Percentiles rank a stretch among this genome's conserved stretches.
Evolutionary conservation across 2,797 vertebrate genomes (phyloP).

Genomic region (Sebastes variabilis): DNA sequence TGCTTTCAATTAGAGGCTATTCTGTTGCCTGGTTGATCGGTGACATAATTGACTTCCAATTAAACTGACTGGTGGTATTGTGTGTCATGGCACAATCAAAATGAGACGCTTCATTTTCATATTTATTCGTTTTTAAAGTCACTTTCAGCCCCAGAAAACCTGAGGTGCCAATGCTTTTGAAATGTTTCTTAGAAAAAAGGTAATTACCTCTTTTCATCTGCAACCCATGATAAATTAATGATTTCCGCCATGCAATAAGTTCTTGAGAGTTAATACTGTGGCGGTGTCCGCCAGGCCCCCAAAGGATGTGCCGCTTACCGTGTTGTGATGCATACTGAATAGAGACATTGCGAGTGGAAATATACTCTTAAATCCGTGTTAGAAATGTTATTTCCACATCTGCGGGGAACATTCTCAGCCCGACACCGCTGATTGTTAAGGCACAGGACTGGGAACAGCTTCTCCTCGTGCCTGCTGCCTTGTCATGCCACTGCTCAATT

Average conservation of each 20-base stretch:
- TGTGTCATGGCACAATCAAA: slow-evolving; percentile 37
- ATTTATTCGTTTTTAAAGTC: slow-evolving; percentile 35
- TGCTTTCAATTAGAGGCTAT: slow-evolving; percentile 5
- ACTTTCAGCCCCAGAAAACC: slow-evolving; percentile 37
- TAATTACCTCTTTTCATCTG: slow-evolving; percentile 67
- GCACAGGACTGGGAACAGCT: slow-evolving; percentile 18
- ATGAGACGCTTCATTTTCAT: slow-evolving; percentile 44
- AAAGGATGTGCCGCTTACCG: slow-evolving; percentile 34
- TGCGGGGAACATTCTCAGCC: slow-evolving; percentile 17
- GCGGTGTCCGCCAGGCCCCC: slow-evolving; percentile 31
- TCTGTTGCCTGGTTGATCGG: slow-evolving; percentile 16
- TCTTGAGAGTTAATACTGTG: slow-evolving; percentile 43
- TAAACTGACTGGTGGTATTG: slow-evolving; percentile 19
- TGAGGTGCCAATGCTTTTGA: slow-evolving; percentile 42
- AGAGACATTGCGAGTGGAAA: slow-evolving; percentile 30
- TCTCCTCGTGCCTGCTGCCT: slow-evolving; percentile 31
- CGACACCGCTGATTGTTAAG: slow-evolving; percentile 32
- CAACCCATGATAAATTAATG: slow-evolving; percentile 62
- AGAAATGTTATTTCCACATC: slow-evolving; percentile 31
- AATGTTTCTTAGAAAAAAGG: slow-evolving; percentile 49
- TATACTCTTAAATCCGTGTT: slow-evolving; percentile 30
- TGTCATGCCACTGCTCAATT: slow-evolving; percentile 57
- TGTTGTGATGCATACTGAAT: slow-evolving; percentile 53
- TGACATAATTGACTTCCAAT: slow-evolving; percentile 29
- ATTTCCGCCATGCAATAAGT: slow-evolving; percentile 53